A percentile compares a stretch with the other conserved stretches of the same genome.
Conservation (phyloP, 1,140 invertebrate genomes). For the Oscheius sp. region DNA sequence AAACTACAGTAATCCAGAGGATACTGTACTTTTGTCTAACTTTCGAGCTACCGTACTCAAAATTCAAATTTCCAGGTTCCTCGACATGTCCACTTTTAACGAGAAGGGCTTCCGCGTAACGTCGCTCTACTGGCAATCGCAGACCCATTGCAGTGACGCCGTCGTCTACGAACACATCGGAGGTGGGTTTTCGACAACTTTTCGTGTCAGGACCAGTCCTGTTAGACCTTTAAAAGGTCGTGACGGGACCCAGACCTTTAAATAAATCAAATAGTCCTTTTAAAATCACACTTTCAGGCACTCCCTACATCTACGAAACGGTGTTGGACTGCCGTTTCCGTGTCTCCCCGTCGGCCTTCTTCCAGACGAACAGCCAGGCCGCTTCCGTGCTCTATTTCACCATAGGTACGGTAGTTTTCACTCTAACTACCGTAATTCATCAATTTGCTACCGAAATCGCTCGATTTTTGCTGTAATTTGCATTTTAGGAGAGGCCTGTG, state of each 20-base stretch:
- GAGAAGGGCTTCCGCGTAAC: conserved; percentile 72
- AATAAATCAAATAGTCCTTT: conserved; percentile 33
- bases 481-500: conserved; percentile 5
- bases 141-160: conserved; percentile 62
- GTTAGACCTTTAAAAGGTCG: too few relatives aligned
- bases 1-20: too few relatives aligned
- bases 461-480: not conserved
- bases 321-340: conserved; percentile 79
- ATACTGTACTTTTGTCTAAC: too few relatives aligned
- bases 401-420: conserved; percentile 66
- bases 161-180: conserved; percentile 39
- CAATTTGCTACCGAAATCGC: too few relatives aligned
- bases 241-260: too few relatives aligned
- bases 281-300: conserved; percentile 48
- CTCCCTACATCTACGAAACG: conserved; percentile 74
- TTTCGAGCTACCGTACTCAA: too few relatives aligned
- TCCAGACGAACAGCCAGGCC: conserved; percentile 78
- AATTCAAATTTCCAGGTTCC: conserved; percentile 3
- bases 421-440: too few relatives aligned
- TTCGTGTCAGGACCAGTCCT: too few relatives aligned
- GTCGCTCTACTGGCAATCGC: conserved; percentile 76
- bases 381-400: conserved; percentile 82
- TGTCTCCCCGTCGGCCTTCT: conserved; percentile 90
- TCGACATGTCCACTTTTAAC: conserved; percentile 61
- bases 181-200: conserved; percentile 45